Evolutionary conservation across 2,888 invertebrate species (phyloP).

Genomic region (Tetranychus piercei): DNA sequence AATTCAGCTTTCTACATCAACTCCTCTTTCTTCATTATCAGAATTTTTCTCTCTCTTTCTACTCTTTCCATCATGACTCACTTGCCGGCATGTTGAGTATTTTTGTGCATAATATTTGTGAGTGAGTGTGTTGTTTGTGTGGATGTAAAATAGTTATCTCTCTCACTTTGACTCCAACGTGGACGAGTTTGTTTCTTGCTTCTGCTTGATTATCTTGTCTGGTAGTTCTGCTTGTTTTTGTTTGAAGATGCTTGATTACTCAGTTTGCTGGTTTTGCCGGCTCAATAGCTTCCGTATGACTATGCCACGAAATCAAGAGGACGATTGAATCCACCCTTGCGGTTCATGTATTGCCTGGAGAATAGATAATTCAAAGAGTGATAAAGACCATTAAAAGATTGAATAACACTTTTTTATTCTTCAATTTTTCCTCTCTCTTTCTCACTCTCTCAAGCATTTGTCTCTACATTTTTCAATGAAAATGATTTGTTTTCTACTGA

Average conservation of each 20-base stretch:
- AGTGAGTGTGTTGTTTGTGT: not conserved
- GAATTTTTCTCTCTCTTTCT: not conserved
- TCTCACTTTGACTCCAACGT: not conserved
- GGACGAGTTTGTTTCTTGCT: not conserved
- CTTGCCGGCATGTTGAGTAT: not conserved
- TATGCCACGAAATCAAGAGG: conserved; percentile 70
- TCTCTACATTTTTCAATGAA: not conserved
- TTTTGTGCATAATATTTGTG: not conserved
- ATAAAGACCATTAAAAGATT: not conserved
- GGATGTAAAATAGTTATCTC: not conserved
- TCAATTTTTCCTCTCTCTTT: not conserved
- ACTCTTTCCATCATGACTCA: not conserved
- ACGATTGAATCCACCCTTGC: conserved; percentile 95
- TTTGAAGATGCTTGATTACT: not conserved
- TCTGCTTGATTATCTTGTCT: not conserved
- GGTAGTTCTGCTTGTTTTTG: not conserved
- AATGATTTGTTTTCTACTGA: not conserved
- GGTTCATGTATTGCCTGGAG: conserved; percentile 65
- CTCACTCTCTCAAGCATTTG: conserved; percentile 2
- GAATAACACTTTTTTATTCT: not conserved
- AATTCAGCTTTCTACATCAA: not conserved
- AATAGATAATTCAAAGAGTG: conserved; percentile 8
- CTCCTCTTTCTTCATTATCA: not conserved
- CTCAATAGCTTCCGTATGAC: not conserved
- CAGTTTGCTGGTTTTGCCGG: not conserved